Evolutionary conservation across 2,797 vertebrate genomes (phyloP).

Genomic region (Prionace glauca): DNA sequence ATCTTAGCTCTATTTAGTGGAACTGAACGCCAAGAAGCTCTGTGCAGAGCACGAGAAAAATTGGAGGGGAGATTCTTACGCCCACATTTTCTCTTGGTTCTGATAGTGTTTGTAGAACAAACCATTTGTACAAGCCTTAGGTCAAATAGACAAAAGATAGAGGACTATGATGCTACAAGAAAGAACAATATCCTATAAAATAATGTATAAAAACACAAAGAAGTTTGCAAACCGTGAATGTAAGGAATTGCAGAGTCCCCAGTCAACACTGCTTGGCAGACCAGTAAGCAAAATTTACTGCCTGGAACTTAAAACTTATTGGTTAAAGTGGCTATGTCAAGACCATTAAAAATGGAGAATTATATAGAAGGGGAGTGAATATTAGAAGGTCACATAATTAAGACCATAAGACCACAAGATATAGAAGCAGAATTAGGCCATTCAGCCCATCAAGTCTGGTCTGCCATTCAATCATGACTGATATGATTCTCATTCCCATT

Average conservation of each 20-base stretch:
- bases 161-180: not conserved
- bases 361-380: not conserved
- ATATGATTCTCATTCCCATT: too few species aligned
- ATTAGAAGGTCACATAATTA: not conserved
- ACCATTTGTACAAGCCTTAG: not conserved
- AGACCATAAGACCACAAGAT: too few species aligned
- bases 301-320: not conserved
- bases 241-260: not conserved
- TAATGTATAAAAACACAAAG: not conserved
- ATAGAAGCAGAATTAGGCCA: too few species aligned
- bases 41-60: not conserved
- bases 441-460: too few species aligned
- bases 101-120: not conserved
- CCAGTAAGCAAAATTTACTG: not conserved
- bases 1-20: not conserved
- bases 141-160: not conserved
- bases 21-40: not conserved
- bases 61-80: not conserved
- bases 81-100: not conserved
- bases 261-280: not conserved
- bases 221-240: not conserved
- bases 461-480: too few species aligned
- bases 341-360: not conserved
- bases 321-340: not conserved
- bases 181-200: not conserved